Conservation (phyloP, 2,113 vertebrate genomes). For the Anguilla japonica region DNA sequence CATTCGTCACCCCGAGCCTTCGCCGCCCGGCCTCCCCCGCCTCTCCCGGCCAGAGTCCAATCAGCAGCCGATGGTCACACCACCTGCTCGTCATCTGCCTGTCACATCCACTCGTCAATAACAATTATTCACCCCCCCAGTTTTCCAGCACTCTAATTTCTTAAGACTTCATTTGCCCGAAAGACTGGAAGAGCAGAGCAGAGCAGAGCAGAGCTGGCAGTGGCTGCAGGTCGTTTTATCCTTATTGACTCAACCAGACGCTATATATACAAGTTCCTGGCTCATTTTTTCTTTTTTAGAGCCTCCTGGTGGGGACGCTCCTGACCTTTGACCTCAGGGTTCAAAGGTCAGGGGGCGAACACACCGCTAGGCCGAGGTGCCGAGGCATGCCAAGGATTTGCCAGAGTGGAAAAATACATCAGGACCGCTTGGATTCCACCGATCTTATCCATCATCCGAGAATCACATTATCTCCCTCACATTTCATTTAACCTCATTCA, state of each 20-base stretch:
- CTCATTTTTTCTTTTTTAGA: not conserved
- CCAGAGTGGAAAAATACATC: not conserved
- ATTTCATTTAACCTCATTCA: not conserved
- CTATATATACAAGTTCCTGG: not conserved
- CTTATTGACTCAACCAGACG: not conserved
- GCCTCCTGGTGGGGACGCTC: not conserved
- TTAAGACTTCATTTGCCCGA: not conserved
- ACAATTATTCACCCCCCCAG: not conserved
- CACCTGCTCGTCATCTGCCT: not conserved
- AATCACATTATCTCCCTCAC: not conserved
- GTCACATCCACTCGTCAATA: constrained; percentile 1
- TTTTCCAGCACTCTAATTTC: not conserved
- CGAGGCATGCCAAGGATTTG: too few relatives aligned
- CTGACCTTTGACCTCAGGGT: not conserved
- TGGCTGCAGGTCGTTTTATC: not conserved
- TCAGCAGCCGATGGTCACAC: not conserved
- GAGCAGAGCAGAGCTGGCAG: too few relatives aligned
- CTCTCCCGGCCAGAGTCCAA: not conserved
- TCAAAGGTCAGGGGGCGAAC: not conserved
- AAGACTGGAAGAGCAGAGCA: not conserved
- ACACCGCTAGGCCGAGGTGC: too few relatives aligned
- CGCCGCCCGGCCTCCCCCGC: not conserved
- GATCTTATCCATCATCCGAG: not conserved
- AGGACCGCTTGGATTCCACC: not conserved
- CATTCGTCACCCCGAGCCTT: not conserved